Evolutionary conservation across 2,797 vertebrate genomes (phyloP), one percentile per base, ranked within the genome.

Genomic region (Acanthopagrus latus): DNA sequence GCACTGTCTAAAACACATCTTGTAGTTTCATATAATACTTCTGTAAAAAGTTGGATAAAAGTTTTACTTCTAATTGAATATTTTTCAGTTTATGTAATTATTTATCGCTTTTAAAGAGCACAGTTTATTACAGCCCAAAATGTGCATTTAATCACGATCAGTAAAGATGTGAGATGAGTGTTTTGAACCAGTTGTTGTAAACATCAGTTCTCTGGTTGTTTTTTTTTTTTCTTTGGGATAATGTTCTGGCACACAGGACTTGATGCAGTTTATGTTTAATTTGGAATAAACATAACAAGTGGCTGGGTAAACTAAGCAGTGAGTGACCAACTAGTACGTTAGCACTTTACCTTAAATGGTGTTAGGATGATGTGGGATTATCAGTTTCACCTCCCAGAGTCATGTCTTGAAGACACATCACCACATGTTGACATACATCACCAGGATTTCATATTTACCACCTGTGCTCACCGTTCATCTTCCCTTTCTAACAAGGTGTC

Each of bases 211-310:
- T 43, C 18, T 13, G 13, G 3, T 17, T 16, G 7, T 5, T 43
- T 0, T 27, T 59, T 5, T 43, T 0, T 27, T 59, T 48, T 64
- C 13, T 14, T 16, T 23, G n/a, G 58, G 54, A 58, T 20, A 14
- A 21, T 43, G 17, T 18, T 57, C 44, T 20, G 9, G 4, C 33
- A 48, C 12, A 43, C 52, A 13, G 23, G 21, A 57, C n/a, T 23
- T 44, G 17, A 72, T 33, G 11, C n/a, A 25, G 21, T 27, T 59
- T n/a, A 4, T 66, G 16, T 70, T 68, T 68, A 1, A 48, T 21
- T 21, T 27, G 18, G 16, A 55, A 47, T 62, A 57, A 76, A 67
- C 50, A 71, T 7, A 41, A 48, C 20, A 51, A 33, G 5, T 64
- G 25, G 27, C 9, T 5, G 16, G 44, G 56, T 74, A 12, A 69